Conservation (phyloP, 1,140 invertebrate species). For the Dendrolimus punctatus region DNA sequence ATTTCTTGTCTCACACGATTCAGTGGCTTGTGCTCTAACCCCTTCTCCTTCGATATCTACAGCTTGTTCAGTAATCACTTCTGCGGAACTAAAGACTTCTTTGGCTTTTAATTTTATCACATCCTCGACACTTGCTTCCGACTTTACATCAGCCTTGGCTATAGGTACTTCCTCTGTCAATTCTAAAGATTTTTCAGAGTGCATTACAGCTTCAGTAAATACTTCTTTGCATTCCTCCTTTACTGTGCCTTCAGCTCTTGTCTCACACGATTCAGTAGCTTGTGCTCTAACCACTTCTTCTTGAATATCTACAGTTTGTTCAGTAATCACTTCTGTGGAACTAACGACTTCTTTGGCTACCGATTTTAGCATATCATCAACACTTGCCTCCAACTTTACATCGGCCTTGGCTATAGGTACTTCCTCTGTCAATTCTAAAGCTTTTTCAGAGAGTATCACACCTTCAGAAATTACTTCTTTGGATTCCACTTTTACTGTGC, state of each 20-base stretch:
- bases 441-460: neutral
- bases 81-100: too few relatives aligned
- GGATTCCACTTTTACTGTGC: neutral
- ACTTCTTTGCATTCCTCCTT: conserved; percentile 1
- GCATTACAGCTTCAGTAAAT: neutral
- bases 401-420: neutral
- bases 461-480: conserved; percentile 1
- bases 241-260: neutral
- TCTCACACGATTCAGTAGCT: neutral
- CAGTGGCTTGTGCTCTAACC: too few relatives aligned
- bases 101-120: too few relatives aligned
- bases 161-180: neutral
- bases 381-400: neutral
- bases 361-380: too few relatives aligned
- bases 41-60: too few relatives aligned
- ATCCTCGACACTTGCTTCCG: neutral
- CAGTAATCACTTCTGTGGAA: too few relatives aligned
- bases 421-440: neutral
- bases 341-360: too few relatives aligned
- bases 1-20: too few relatives aligned
- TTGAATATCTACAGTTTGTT: neutral
- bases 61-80: too few relatives aligned
- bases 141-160: neutral
- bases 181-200: neutral
- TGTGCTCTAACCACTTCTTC: neutral